Conservation (phyloP, 2,888 invertebrate genomes). For the Dioctria linearis region DNA sequence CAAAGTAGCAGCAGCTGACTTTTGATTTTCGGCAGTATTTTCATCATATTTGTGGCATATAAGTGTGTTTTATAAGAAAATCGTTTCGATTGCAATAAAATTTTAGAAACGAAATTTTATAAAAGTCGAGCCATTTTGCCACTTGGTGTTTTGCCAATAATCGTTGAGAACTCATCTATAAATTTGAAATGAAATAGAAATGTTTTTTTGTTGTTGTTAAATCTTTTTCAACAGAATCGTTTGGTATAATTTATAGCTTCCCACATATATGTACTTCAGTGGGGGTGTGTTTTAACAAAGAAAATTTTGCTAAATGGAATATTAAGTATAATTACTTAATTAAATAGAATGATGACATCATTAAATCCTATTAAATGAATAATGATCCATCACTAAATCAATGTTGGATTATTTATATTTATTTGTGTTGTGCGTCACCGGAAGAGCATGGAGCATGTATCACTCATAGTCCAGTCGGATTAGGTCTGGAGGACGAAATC, state of each 20-base stretch:
- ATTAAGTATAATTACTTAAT: too few relatives aligned
- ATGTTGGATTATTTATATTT: too few relatives aligned
- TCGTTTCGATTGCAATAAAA: not conserved
- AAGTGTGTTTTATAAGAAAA: not conserved
- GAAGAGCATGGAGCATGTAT: too few relatives aligned
- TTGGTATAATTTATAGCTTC: not conserved
- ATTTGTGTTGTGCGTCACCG: too few relatives aligned
- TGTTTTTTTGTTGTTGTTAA: not conserved
- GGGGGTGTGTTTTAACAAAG: too few relatives aligned
- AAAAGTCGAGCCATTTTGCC: slow-evolving; percentile 71
- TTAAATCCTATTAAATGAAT: too few relatives aligned
- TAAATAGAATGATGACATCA: too few relatives aligned
- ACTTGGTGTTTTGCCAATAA: slow-evolving; percentile 71
- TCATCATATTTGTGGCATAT: not conserved
- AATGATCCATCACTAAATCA: too few relatives aligned
- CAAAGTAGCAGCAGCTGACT: not conserved
- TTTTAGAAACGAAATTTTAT: slow-evolving; percentile 58
- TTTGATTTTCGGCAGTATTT: not conserved
- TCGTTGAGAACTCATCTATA: slow-evolving; percentile 71
- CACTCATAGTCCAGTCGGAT: too few relatives aligned
- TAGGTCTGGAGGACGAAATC: too few relatives aligned
- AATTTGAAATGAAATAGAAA: slow-evolving; percentile 59
- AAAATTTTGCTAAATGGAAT: too few relatives aligned
- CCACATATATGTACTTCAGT: too few relatives aligned
- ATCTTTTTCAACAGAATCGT: slow-evolving; percentile 3